Evolutionary conservation across 2,113 vertebrate genomes (phyloP).

Genomic region (Myanophis thanlyinensis): DNA sequence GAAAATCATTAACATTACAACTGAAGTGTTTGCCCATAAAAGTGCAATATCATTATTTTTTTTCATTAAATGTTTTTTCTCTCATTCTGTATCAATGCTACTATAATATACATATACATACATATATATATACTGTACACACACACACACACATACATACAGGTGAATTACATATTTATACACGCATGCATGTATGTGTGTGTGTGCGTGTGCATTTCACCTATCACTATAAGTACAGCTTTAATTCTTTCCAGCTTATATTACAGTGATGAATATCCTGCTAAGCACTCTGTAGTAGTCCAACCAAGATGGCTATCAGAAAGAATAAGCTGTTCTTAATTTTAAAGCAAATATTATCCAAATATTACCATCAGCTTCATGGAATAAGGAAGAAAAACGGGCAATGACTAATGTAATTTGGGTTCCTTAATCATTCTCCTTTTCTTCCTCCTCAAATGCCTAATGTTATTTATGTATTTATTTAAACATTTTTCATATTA

Average conservation of each 20-base stretch:
- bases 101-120: neutral
- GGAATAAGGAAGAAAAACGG: neutral
- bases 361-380: neutral
- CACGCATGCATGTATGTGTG: too few species aligned
- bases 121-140: too few species aligned
- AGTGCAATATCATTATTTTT: neutral
- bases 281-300: neutral
- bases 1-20: neutral
- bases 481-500: neutral
- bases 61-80: neutral
- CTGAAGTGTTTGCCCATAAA: neutral
- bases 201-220: too few species aligned
- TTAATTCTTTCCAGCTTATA: fast-evolving
- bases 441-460: neutral
- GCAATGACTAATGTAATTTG: neutral
- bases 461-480: neutral
- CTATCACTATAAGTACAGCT: neutral
- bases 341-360: neutral
- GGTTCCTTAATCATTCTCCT: neutral
- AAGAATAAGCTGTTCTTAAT: neutral
- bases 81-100: fast-evolving
- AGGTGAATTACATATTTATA: too few species aligned
- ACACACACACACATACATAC: too few species aligned
- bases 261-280: neutral
- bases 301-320: neutral